A percentile compares a stretch with the other conserved stretches of the same genome.
Evolutionary conservation across 2,113 vertebrate genomes (phyloP).

Genomic region (Mionectes macconnelli): DNA sequence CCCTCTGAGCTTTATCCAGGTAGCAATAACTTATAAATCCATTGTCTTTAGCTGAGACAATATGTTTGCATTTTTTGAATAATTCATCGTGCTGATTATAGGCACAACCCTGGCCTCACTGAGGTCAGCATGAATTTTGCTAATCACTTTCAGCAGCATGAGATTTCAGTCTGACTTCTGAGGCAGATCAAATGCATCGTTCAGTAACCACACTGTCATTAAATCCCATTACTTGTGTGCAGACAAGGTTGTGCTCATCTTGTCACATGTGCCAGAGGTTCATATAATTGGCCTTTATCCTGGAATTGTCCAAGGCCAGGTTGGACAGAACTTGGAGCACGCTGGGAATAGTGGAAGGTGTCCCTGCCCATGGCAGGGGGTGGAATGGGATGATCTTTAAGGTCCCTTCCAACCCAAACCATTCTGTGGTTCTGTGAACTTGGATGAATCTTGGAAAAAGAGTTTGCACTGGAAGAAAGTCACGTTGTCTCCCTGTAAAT

Average conservation of each 20-base stretch:
- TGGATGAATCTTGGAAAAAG: background rate
- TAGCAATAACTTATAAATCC: background rate
- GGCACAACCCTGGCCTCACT: background rate
- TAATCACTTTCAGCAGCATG: background rate
- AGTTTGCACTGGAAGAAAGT: background rate
- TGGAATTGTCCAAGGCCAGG: background rate
- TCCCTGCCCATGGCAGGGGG: background rate
- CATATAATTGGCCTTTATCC: background rate
- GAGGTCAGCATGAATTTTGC: background rate
- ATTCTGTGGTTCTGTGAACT: background rate
- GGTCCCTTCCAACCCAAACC: background rate
- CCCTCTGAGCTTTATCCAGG: background rate
- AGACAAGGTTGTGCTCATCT: background rate
- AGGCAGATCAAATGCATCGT: background rate
- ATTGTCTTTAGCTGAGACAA: background rate
- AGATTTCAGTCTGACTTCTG: background rate
- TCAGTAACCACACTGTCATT: background rate
- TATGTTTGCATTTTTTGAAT: background rate
- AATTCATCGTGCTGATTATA: background rate
- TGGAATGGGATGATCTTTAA: background rate
- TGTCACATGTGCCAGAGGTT: rapidly evolving
- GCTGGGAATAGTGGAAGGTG: background rate
- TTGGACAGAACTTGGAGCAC: background rate
- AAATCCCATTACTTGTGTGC: background rate
- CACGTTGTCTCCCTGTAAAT: background rate